Evolutionary conservation across 2,888 invertebrate genomes (phyloP).

Genomic region (Noctua pronuba): DNA sequence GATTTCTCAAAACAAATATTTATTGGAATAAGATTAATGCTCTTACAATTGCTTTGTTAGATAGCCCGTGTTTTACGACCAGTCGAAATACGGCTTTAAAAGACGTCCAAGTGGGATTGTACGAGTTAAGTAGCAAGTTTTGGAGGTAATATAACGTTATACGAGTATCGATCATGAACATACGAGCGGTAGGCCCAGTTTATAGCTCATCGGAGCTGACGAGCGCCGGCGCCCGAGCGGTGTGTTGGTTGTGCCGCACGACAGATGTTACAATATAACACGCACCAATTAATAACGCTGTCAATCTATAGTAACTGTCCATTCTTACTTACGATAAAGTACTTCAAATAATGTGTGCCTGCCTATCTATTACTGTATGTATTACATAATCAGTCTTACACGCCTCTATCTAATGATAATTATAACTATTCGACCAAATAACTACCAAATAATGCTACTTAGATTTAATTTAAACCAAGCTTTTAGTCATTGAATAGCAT

Average conservation of each 20-base stretch:
- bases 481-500: background rate
- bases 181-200: conserved; percentile 47
- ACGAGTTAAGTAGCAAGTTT: conserved; percentile 47
- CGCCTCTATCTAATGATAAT: background rate
- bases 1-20: conserved; percentile 64
- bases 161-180: conserved; percentile 54
- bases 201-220: conserved; percentile 52
- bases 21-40: conserved; percentile 64
- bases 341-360: background rate
- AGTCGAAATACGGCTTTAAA: conserved; percentile 50
- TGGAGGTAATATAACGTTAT: conserved; percentile 48
- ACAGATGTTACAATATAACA: conserved; percentile 48
- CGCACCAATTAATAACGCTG: conserved; percentile 55
- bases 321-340: no score
- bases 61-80: conserved; percentile 54
- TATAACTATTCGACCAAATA: background rate
- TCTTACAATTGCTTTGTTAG: conserved; percentile 56
- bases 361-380: background rate
- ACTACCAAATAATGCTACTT: background rate
- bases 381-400: background rate
- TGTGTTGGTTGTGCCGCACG: conserved; percentile 41
- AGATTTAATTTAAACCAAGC: background rate
- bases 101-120: conserved; percentile 51
- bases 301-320: conserved; percentile 31
- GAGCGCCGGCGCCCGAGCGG: conserved; percentile 30